Evolutionary conservation across 2,113 vertebrate genomes (phyloP), one percentile per base, ranked within the genome.

Genomic region (Xenopus laevis): DNA sequence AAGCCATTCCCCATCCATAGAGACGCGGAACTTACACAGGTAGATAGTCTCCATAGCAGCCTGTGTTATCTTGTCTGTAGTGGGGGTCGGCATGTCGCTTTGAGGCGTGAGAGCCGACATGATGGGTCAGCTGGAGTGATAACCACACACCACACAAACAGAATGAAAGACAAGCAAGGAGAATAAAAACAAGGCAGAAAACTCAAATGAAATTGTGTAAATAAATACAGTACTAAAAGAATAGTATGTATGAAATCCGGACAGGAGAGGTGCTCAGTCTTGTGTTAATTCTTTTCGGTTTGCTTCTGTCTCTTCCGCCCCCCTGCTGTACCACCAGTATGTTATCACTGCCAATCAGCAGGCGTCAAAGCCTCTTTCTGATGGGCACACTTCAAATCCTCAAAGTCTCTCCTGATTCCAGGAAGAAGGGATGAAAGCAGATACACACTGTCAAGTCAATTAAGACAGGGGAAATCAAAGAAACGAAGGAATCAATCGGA

Each of bases 51-150:
- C 97, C 85, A 98, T 92, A 87, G 97, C 97, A 72, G 97, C 97
- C 89, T 99, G 97, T 71, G 97, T 99, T 92, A 99, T 99, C 92
- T 98, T 99, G 94, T 99, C 97, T 62, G 95, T 98, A 88, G 96
- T 98, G 86, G 96, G 96, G 87, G 97, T 99, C 82, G 97, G 95
- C 86, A 94, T 96, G 78, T 99, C 96, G 81, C 94, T 94, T 87
- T 96, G 96, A 87, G 95, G 96, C 81, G 93, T 98, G 92, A 98
- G 93, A 88, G 98, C 96, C 83, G 97, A 96, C 97, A 99, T 99
- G 93, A 95, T 98, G 97, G 98, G 94, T 98, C 96, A 95, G 96
- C 95, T 91, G 90, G 86, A 89, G 88, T 78, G 78, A 90, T 82
- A 89, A 90, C 87, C 90, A 86, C 85, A 84, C 74, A 1, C 8